A percentile compares a stretch with the other conserved stretches of the same genome.
Conservation (phyloP, 2,113 vertebrate genomes). For the Abramis brama region DNA sequence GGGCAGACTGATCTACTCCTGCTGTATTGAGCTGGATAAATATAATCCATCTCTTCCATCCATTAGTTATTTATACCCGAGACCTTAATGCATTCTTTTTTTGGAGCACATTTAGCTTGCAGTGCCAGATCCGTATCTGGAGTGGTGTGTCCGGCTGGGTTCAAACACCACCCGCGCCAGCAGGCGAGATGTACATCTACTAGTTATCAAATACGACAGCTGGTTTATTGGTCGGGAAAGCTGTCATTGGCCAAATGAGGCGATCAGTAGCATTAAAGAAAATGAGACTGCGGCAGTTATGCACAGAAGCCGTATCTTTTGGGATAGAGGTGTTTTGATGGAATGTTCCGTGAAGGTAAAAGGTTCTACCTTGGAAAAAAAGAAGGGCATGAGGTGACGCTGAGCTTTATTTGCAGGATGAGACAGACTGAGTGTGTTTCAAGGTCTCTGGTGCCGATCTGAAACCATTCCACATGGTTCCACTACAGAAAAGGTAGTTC, state of each 20-base stretch:
- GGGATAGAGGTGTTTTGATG: slow-evolving; percentile 35
- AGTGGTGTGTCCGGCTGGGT: slow-evolving; percentile 20
- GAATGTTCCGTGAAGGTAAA: slow-evolving; percentile 37
- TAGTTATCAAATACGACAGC: slow-evolving; percentile 50
- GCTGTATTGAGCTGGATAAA: slow-evolving; percentile 82
- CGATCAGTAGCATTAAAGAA: slow-evolving; percentile 47
- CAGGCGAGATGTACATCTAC: slow-evolving; percentile 39
- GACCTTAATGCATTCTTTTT: slow-evolving; percentile 62
- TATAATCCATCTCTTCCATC: slow-evolving; percentile 78
- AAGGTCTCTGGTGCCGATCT: not conserved
- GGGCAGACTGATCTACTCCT: slow-evolving; percentile 78
- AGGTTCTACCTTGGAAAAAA: not conserved
- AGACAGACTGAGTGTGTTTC: not conserved
- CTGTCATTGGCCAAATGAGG: slow-evolving; percentile 46
- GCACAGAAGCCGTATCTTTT: slow-evolving; percentile 26
- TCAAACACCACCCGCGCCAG: not conserved
- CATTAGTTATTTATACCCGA: slow-evolving; percentile 76
- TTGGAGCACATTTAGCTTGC: slow-evolving; percentile 39
- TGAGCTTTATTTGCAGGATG: not conserved
- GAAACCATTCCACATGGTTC: not conserved
- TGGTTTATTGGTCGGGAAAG: slow-evolving; percentile 44
- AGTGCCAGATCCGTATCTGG: slow-evolving; percentile 47
- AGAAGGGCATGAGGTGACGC: not conserved
- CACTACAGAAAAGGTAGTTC: not conserved
- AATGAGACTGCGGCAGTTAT: slow-evolving; percentile 51